phyloP scores from a whole-genome alignment of 1,140 invertebrate species.

The Tribolium castaneum region DNA sequence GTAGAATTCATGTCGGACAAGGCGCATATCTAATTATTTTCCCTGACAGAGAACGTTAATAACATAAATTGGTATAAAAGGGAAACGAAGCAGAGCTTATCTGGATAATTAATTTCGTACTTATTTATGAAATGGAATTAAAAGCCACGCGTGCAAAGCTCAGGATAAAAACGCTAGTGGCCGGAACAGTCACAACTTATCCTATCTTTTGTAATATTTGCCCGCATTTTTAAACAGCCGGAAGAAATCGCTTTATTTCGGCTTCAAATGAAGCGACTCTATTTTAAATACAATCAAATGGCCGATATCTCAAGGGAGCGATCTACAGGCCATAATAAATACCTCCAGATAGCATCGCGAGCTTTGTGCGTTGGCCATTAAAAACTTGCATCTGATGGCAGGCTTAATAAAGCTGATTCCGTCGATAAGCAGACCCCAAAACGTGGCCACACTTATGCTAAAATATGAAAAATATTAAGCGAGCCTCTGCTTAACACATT shows the following conservation, averaged over 20 bases:
- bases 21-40: slow-evolving; percentile 23
- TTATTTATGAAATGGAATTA: slow-evolving; percentile 33
- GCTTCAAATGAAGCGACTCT: slow-evolving; percentile 9
- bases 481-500: background rate
- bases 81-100: slow-evolving; percentile 10
- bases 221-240: background rate
- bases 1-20: background rate
- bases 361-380: slow-evolving; percentile 24
- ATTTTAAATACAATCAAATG: slow-evolving; percentile 31
- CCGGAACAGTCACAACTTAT: background rate
- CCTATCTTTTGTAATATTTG: slow-evolving; percentile 22
- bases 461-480: slow-evolving; percentile 1
- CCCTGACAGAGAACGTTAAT: slow-evolving; percentile 1
- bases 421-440: background rate
- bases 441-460: background rate
- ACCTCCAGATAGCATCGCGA: slow-evolving; percentile 16
- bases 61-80: slow-evolving; percentile 11
- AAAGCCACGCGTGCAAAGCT: slow-evolving; percentile 2
- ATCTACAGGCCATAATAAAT: slow-evolving; percentile 30
- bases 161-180: slow-evolving; percentile 17
- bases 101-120: slow-evolving; percentile 16
- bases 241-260: slow-evolving; percentile 15
- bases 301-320: slow-evolving; percentile 17
- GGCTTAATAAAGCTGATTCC: slow-evolving; percentile 15
- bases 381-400: slow-evolving; percentile 19